Conservation (phyloP, 2,888 invertebrate species). For the Nineta flava region DNA sequence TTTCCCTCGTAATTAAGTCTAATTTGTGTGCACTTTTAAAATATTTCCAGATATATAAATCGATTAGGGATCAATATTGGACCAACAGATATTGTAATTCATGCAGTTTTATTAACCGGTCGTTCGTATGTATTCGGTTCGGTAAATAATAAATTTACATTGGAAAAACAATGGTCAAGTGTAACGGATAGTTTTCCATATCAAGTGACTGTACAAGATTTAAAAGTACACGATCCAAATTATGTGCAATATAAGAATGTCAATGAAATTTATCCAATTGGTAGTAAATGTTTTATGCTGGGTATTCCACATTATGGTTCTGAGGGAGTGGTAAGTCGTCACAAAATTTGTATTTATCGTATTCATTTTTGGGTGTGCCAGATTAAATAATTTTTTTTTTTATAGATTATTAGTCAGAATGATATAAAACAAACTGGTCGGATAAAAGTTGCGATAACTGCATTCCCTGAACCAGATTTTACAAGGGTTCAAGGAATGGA, state of each 20-base stretch:
- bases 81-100: conserved; percentile 45
- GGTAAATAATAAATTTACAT: conserved; percentile 39
- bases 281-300: conserved; percentile 57
- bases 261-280: conserved; percentile 49
- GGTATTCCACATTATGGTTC: conserved; percentile 68
- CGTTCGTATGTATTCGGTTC: conserved; percentile 38
- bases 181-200: conserved; percentile 46
- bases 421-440: conserved; percentile 36
- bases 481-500: conserved; percentile 20
- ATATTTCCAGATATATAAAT: conserved; percentile 40
- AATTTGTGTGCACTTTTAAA: too few relatives aligned
- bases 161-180: conserved; percentile 58
- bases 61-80: conserved; percentile 69
- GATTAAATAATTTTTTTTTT: conserved; percentile 2
- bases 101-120: conserved; percentile 59
- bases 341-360: too few relatives aligned
- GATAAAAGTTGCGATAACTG: conserved; percentile 38
- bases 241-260: conserved; percentile 29
- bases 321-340: conserved; percentile 48
- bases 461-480: conserved; percentile 35
- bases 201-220: conserved; percentile 46
- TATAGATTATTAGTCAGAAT: conserved; percentile 39
- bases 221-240: conserved; percentile 28
- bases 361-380: neutral
- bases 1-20: too few relatives aligned